A percentile compares a stretch with the other conserved stretches of the same genome.
phyloP scores from a whole-genome alignment of 2,888 invertebrate species.

The Anoplius nigerrimus region DNA sequence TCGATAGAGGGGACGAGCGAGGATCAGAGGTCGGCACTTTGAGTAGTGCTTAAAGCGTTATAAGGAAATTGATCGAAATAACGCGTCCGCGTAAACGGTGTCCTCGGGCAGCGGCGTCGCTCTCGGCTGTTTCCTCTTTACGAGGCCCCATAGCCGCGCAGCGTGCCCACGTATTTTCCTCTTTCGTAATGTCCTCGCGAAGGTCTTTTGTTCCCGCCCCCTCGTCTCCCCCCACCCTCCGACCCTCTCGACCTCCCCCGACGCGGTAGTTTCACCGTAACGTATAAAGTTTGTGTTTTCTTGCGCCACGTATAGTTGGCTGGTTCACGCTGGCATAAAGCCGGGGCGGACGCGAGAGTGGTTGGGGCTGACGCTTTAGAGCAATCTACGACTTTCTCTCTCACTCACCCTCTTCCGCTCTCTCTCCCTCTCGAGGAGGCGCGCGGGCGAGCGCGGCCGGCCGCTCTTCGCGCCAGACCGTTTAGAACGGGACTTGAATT shows the following conservation, averaged over 20 bases:
- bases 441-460: conserved; percentile 21
- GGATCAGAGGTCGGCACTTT: neutral
- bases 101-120: conserved; percentile 31
- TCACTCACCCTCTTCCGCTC: neutral
- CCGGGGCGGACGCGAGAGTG: conserved; percentile 25
- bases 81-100: conserved; percentile 31
- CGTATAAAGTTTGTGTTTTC: conserved; percentile 59
- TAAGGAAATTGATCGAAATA: conserved; percentile 11
- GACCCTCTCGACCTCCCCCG: conserved; percentile 17
- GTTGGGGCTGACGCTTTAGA: conserved; percentile 36
- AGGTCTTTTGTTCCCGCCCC: conserved; percentile 58
- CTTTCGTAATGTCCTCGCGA: conserved; percentile 57
- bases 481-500: conserved; percentile 51
- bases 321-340: conserved; percentile 55
- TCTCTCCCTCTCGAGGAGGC: neutral
- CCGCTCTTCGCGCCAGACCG: conserved; percentile 42
- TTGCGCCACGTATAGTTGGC: conserved; percentile 50
- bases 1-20: neutral
- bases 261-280: conserved; percentile 57
- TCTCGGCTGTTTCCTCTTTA: conserved; percentile 45
- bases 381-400: conserved; percentile 29
- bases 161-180: conserved; percentile 58
- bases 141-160: conserved; percentile 41
- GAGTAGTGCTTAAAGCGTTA: neutral
- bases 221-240: conserved; percentile 27